phyloP scores from a whole-genome alignment of 2,113 vertebrate species.

The Phasianus colchicus region DNA sequence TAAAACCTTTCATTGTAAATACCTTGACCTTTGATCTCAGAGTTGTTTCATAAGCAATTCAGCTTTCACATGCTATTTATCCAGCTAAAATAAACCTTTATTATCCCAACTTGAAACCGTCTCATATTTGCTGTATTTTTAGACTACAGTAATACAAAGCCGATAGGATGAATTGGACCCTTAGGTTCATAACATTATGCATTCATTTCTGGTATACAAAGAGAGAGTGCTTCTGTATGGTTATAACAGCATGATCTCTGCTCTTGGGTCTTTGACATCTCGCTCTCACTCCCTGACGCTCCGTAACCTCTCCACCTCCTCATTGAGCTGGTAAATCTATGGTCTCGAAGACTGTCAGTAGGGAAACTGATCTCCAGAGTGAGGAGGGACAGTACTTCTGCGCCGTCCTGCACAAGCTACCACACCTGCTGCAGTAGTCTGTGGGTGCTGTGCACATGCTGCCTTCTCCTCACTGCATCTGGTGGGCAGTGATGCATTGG shows the following conservation, averaged over 20 bases:
- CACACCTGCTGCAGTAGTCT: no score
- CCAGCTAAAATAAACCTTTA: neutral
- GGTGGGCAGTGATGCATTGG: no score
- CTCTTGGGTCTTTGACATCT: neutral
- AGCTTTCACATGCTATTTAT: neutral
- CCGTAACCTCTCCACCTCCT: no score
- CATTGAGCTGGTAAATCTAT: no score
- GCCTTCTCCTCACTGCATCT: no score
- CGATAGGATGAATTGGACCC: neutral
- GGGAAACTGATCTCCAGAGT: no score
- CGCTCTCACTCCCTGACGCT: no score
- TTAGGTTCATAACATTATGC: neutral
- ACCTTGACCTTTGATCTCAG: neutral
- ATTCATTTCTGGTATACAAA: neutral
- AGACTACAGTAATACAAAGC: neutral
- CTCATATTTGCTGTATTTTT: neutral
- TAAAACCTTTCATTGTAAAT: neutral
- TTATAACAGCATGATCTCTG: neutral
- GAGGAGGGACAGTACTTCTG: no score
- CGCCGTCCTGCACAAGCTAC: no score
- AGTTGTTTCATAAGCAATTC: neutral
- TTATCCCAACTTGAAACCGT: neutral
- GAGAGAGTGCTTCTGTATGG: neutral
- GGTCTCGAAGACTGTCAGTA: no score
- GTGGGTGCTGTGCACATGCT: no score